Base-by-base conservation (phyloP, 2,797 vertebrate genomes). In the Peromyscus eremicus region DNA sequence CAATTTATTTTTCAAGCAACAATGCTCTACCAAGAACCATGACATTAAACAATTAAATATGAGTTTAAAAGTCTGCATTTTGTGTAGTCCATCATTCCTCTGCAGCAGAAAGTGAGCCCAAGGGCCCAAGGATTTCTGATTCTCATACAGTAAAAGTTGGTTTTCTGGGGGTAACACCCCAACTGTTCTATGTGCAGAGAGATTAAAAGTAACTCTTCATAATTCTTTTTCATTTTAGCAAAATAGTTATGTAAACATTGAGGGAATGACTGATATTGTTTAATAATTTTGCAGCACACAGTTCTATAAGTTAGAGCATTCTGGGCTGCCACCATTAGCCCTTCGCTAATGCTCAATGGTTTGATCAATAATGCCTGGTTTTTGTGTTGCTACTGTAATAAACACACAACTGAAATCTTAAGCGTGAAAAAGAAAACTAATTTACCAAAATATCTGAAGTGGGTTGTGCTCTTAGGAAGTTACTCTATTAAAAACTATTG, bases 1-100 rank as follows among this genome's bases (percentile, higher is more conserved):
- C 99, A 99, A 99, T 99, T 99, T 99, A 99, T 99, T 99, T 99
- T 99, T 99, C 99, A 99, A 99, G 99, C 99, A 99, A 99, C 99
- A 99, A 99, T 99, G 99, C 99, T 99, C 99, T 99, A 99, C 99
- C 98, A 99, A 99, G 99, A 99, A 99, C 99, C 99, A 99, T 99
- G 99, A 99, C 99, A 99, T 99, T 99, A 99, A 99, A 99, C 99
- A 99, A 99, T 99, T 99, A 99, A 99, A 99, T 99, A 99, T 97
- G 98, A 99, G 99, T 99, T 99, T 99, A 99, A 99, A 99, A 99
- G 99, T 99, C 97, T 99, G 98, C 98, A 98, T 99, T 99, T 99
- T 99, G 98, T 99, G 99, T 99, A 99, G 99, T 99, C 99, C 98
- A 99, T 99, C 99, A 99, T 99, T 99, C 98, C 98, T 97, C 73